Percentiles rank a stretch among this genome's conserved stretches.
Evolutionary conservation across 2,113 vertebrate genomes (phyloP).

Genomic region (Echinops telfairi): DNA sequence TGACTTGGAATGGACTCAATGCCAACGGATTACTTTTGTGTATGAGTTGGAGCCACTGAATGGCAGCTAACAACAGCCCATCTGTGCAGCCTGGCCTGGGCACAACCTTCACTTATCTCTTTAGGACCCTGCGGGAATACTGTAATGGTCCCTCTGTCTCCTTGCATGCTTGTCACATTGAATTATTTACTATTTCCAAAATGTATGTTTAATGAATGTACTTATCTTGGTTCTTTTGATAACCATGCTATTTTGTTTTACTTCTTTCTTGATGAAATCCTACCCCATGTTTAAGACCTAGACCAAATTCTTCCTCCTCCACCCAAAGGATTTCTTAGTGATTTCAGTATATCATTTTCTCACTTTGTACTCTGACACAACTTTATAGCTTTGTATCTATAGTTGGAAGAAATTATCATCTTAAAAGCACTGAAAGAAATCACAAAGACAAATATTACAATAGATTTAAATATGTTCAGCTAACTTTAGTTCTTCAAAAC

Average conservation of each 20-base stretch:
- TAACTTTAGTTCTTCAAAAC: neutral
- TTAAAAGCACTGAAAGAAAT: neutral
- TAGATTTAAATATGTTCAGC: neutral
- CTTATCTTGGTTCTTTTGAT: slow-evolving; percentile 1
- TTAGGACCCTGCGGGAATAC: neutral
- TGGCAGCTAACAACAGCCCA: neutral
- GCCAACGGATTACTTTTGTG: neutral
- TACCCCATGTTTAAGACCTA: slow-evolving; percentile 27
- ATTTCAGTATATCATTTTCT: neutral
- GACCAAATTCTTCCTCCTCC: neutral
- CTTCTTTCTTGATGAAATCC: neutral
- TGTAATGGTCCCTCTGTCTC: neutral
- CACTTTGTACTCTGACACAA: neutral
- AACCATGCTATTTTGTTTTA: neutral
- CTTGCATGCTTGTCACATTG: neutral
- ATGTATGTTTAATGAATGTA: neutral
- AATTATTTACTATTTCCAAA: slow-evolving; percentile 31
- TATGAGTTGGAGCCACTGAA: neutral
- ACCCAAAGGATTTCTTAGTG: neutral
- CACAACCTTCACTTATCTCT: neutral
- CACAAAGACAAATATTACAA: neutral
- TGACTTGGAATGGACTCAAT: neutral
- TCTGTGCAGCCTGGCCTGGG: no score
- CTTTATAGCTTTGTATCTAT: neutral
- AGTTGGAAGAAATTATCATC: neutral